Conservation (phyloP, 2,888 invertebrate genomes). For the Hedychridium roseum region DNA sequence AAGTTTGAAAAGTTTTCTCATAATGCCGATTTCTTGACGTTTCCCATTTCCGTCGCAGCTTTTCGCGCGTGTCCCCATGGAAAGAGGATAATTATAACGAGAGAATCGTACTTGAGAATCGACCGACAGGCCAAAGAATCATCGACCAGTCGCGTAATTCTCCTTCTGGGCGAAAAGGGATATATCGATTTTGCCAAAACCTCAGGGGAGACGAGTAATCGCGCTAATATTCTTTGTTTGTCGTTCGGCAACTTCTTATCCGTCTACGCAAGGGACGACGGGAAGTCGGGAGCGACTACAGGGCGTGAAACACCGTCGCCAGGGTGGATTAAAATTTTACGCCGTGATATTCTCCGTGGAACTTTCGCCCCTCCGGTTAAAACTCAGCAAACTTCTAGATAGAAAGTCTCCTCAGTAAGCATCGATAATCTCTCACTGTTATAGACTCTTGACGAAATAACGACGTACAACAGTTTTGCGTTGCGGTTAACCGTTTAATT, state of each 20-base stretch:
- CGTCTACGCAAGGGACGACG: not conserved
- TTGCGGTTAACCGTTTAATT: no score
- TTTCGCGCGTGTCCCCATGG: not conserved
- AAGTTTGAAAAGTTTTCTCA: no score
- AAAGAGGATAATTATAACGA: not conserved
- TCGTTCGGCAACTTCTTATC: slow-evolving; percentile 33
- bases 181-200: no score
- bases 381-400: no score
- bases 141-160: no score
- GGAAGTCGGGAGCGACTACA: slow-evolving; percentile 1
- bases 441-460: no score
- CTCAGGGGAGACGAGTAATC: slow-evolving; percentile 24
- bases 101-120: not conserved
- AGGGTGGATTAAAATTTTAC: slow-evolving; percentile 37
- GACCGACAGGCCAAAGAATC: no score
- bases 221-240: slow-evolving; percentile 42
- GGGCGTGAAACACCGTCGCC: slow-evolving; percentile 1
- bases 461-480: no score
- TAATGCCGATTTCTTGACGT: no score
- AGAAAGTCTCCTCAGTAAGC: no score
- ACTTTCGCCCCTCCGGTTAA: slow-evolving; percentile 24
- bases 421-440: no score
- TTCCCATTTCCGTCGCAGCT: not conserved
- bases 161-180: no score
- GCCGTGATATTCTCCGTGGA: slow-evolving; percentile 22